These are phyloP conservation scores for Cheilosia soror DNA, from an alignment of 2,888 invertebrate genomes.

Conservation along the genomic window DNA sequence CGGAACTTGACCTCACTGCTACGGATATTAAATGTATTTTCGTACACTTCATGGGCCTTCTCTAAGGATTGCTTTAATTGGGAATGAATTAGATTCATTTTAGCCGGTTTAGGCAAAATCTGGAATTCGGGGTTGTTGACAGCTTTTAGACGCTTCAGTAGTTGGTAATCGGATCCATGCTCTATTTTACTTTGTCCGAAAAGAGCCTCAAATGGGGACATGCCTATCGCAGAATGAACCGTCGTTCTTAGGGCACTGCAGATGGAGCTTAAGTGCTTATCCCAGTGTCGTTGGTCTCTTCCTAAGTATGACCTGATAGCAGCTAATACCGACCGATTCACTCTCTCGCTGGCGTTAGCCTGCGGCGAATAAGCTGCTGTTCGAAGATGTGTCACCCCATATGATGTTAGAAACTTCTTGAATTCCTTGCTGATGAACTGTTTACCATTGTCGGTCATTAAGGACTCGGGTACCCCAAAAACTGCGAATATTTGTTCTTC, in stretches of 20 bases:
- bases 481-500: not conserved
- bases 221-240: constrained; percentile 15
- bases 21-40: too few species aligned
- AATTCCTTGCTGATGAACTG: not conserved
- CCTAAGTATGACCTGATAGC: not conserved
- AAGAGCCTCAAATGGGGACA: constrained; percentile 25
- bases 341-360: not conserved
- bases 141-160: not conserved
- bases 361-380: not conserved
- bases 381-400: not conserved
- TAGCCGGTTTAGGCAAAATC: too few species aligned
- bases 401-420: not conserved
- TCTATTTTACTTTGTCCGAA: constrained; percentile 11
- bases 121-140: constrained; percentile 23
- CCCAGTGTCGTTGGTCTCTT: not conserved
- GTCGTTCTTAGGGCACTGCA: not conserved
- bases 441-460: not conserved
- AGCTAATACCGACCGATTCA: not conserved
- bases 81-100: too few species aligned
- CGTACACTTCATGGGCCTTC: too few species aligned
- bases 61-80: too few species aligned
- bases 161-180: not conserved
- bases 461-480: too few species aligned
- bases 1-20: too few species aligned
- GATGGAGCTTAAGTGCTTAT: not conserved